A percentile compares a stretch with the other conserved stretches of the same genome.
These are phyloP conservation scores for Bostrychus sinensis DNA, from an alignment of 2,113 vertebrate species.

Conservation along the genomic window DNA sequence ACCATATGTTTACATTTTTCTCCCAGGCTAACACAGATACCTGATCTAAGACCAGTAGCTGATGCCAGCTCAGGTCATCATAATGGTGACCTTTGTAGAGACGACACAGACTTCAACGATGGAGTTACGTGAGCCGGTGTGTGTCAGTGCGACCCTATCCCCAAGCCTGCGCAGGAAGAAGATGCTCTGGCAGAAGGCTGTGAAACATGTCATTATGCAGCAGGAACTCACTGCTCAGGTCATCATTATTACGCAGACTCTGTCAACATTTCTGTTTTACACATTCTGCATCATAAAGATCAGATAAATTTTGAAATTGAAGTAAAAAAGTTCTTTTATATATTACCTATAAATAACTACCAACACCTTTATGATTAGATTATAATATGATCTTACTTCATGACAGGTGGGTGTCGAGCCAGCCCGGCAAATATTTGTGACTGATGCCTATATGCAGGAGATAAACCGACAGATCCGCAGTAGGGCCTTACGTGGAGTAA, in stretches of 20 bases:
- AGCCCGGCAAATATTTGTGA: constrained; percentile 74
- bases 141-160: constrained; percentile 50
- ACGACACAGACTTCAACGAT: constrained; percentile 47
- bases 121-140: constrained; percentile 52
- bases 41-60: constrained; percentile 39
- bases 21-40: constrained; percentile 26
- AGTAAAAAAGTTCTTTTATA: not conserved
- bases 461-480: constrained; percentile 79
- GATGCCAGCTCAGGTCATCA: constrained; percentile 33
- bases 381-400: not conserved
- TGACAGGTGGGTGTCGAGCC: constrained; percentile 73
- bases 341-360: not conserved
- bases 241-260: constrained; percentile 7
- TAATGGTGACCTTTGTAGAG: constrained; percentile 73
- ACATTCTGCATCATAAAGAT: not conserved
- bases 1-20: not conserved
- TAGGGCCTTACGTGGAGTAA: constrained; percentile 69
- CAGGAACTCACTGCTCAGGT: constrained; percentile 70
- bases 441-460: constrained; percentile 75
- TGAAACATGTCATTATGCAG: constrained; percentile 78
- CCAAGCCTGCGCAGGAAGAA: constrained; percentile 72
- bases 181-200: constrained; percentile 78
- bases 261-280: no score
- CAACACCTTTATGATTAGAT: not conserved
- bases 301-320: not conserved